Base-by-base conservation (phyloP, 2,797 vertebrate species). In the Glossophaga mutica region DNA sequence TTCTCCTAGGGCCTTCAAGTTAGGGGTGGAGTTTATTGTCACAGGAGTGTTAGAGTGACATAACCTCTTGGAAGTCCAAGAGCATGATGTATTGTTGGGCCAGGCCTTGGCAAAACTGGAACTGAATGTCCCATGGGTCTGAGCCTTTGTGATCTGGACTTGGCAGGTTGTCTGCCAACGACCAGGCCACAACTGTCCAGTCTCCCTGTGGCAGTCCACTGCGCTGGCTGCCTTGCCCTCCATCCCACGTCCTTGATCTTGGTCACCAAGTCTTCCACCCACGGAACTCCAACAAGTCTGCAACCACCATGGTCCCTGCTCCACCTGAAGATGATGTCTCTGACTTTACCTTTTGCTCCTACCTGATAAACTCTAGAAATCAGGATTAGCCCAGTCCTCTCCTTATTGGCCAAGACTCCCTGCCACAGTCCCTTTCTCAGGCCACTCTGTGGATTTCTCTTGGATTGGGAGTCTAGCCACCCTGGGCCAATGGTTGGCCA, bases 361-460 rank as follows among this genome's bases (percentile, higher is more conserved):
- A 9, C 52, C 22, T 16, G 32, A 34, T 18, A 24, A 44, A 55
- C 52, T 52, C 16, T 55, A 42, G 37, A 37, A 93, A 24, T 19
- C 48, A 57, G 84, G 42, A 12, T 10, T 2, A 26, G 12, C 37
- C 32, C 34, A 11, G 62, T 9, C 5, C 46, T 46, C 11, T 48
- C 42, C 73, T 65, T 16, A 8, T 1, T 5, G 59, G 52, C 18
- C 62, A 22, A 44, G 26, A 34, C 18, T 1, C 37, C 68, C 39
- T 0, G 0, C 3, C 19, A 44, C 24, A 0, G 24, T 2, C 32
- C 11, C 10, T 10, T 37, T 55, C 21, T 3, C 46, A 44, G 48
- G 37, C 26, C 1, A 4, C 37, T 10, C 0, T 1, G 0, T 5
- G 39, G 4, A 24, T 24, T 37, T 34, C 29, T 68, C 14, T 6